A percentile compares a stretch with the other conserved stretches of the same genome.
These are phyloP conservation scores for Andrena chrysosceles DNA, from an alignment of 2,888 invertebrate species.

Conservation along the genomic window DNA sequence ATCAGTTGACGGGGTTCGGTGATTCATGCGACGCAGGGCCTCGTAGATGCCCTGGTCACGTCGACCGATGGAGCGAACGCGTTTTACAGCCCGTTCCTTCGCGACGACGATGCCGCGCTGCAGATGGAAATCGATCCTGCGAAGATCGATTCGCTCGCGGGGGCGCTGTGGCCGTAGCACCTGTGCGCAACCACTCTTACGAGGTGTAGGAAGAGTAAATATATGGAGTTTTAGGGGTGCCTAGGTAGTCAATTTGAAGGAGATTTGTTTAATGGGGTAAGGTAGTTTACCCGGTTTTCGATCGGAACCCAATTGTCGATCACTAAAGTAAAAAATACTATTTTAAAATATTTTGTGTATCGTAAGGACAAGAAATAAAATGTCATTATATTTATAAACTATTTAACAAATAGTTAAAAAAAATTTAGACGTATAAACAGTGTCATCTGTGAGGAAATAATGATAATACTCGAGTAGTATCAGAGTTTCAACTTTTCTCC, in stretches of 20 bases:
- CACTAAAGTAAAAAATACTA: too few relatives aligned
- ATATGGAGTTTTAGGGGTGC: background rate
- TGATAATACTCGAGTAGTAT: too few relatives aligned
- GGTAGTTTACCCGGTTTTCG: too few relatives aligned
- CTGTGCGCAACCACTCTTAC: background rate
- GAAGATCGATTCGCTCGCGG: slow-evolving; percentile 1
- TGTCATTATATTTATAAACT: too few relatives aligned
- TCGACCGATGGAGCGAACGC: slow-evolving; percentile 37
- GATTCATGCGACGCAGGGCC: slow-evolving; percentile 49
- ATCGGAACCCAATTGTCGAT: too few relatives aligned
- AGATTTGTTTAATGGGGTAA: background rate
- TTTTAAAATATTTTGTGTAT: too few relatives aligned
- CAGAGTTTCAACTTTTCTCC: too few relatives aligned
- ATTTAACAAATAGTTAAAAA: too few relatives aligned
- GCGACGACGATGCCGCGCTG: slow-evolving; percentile 3
- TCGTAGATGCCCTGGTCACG: background rate
- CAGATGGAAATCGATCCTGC: slow-evolving; percentile 11
- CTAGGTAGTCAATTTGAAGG: too few relatives aligned
- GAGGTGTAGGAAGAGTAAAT: background rate
- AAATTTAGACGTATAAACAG: too few relatives aligned
- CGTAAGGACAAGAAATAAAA: too few relatives aligned
- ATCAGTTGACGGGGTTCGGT: slow-evolving; percentile 56
- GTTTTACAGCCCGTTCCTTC: slow-evolving; percentile 32
- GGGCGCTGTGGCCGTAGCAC: background rate
- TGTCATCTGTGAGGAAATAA: too few relatives aligned